These are phyloP conservation scores for Lanius ludovicianus DNA, from an alignment of 2,113 vertebrate species.

Conservation along the genomic window DNA sequence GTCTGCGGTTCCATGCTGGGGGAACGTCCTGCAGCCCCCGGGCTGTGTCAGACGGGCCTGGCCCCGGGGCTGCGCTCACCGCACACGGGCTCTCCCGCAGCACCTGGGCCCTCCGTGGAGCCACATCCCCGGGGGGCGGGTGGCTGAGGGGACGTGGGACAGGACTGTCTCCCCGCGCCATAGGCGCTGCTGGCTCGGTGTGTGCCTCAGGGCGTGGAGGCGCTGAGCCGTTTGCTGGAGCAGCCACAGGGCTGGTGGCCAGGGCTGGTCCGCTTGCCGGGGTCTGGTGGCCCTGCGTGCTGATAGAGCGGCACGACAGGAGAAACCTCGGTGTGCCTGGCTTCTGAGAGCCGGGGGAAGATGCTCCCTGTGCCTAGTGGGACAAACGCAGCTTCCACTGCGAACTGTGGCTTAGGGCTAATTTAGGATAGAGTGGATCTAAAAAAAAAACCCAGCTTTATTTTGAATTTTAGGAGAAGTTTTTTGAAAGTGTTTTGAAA, in stretches of 20 bases:
- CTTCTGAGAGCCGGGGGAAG: not conserved
- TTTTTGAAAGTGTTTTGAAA: not conserved
- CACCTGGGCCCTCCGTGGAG: rapidly evolving
- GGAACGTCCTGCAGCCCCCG: rapidly evolving
- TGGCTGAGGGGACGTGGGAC: rapidly evolving
- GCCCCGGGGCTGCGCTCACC: rapidly evolving
- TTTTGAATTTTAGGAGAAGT: not conserved
- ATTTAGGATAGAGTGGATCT: not conserved
- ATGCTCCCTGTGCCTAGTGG: rapidly evolving
- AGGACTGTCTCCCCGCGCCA: rapidly evolving
- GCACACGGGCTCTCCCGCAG: rapidly evolving
- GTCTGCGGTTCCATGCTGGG: rapidly evolving
- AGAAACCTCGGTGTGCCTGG: rapidly evolving
- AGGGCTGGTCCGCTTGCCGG: not conserved
- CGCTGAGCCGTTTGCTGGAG: not conserved
- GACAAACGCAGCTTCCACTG: not conserved
- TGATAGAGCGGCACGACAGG: rapidly evolving
- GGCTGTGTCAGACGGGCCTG: rapidly evolving
- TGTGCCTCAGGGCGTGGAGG: rapidly evolving
- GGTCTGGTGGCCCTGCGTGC: rapidly evolving
- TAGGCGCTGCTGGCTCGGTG: rapidly evolving
- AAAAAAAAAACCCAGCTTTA: not conserved
- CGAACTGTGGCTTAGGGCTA: not conserved
- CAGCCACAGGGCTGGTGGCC: rapidly evolving
- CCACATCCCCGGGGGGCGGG: rapidly evolving